Evolutionary conservation across 2,888 invertebrate genomes (phyloP).

Genomic region (Hermaeophaga mercurialis): DNA sequence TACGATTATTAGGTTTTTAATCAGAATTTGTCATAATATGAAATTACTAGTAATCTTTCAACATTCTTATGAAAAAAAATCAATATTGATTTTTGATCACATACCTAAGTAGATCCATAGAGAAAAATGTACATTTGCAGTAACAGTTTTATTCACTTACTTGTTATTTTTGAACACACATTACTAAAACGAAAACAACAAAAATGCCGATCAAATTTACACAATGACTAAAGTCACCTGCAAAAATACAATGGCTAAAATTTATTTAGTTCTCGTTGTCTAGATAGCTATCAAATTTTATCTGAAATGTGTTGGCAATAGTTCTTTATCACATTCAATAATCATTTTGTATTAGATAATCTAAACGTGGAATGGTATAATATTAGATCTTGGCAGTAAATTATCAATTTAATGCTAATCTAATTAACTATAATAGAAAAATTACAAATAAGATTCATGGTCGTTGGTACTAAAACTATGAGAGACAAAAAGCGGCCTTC

Average conservation of each 20-base stretch:
- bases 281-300: neutral
- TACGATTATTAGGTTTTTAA: too few relatives aligned
- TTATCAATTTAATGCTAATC: slow-evolving; percentile 13
- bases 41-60: too few relatives aligned
- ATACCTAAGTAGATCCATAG: too few relatives aligned
- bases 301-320: slow-evolving; percentile 5
- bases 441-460: too few relatives aligned
- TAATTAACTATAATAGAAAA: slow-evolving; percentile 14
- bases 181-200: neutral
- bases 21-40: too few relatives aligned
- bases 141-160: neutral
- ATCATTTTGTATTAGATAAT: too few relatives aligned
- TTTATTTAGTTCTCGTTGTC: slow-evolving; percentile 1
- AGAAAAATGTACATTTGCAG: too few relatives aligned
- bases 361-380: neutral
- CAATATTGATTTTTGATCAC: too few relatives aligned
- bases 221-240: neutral
- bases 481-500: too few relatives aligned
- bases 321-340: too few relatives aligned
- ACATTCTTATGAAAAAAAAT: too few relatives aligned
- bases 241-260: neutral
- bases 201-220: neutral
- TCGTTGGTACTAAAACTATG: too few relatives aligned
- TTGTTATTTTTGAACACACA: neutral
- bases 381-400: neutral